phyloP scores from a whole-genome alignment of 2,113 vertebrate genomes.

The Saimiri boliviensis region DNA sequence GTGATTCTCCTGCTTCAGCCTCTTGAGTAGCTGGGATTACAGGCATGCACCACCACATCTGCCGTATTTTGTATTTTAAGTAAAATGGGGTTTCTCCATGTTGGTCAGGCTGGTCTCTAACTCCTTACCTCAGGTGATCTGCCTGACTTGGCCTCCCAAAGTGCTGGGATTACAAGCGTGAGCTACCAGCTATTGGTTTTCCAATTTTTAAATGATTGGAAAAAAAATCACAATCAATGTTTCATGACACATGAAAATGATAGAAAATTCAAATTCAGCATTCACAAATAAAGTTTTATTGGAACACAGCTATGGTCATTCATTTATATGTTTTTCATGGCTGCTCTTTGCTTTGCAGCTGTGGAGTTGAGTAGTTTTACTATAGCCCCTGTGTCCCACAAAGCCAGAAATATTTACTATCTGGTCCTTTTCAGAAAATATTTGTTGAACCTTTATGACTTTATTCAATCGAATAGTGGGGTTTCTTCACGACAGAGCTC shows the following conservation, averaged over 20 bases:
- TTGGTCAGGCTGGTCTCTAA: background rate
- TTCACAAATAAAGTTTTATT: conserved; percentile 34
- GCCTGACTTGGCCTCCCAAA: too few relatives aligned
- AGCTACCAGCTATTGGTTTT: background rate
- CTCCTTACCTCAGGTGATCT: background rate
- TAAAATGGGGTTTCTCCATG: background rate
- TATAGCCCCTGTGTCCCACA: background rate
- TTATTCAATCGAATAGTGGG: background rate
- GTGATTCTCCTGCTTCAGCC: background rate
- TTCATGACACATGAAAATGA: background rate
- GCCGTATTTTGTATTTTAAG: background rate
- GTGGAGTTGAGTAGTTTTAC: background rate
- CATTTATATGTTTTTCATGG: background rate
- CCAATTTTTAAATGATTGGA: background rate
- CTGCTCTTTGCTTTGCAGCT: background rate
- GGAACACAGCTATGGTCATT: background rate
- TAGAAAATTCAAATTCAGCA: background rate
- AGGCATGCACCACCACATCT: background rate
- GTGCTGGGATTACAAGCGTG: background rate
- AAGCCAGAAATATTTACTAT: background rate
- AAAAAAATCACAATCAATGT: background rate
- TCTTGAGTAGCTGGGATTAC: background rate
- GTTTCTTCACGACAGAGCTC: background rate
- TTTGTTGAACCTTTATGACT: background rate
- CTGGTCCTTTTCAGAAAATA: background rate